Base-by-base conservation (phyloP, 2,888 invertebrate genomes). In the Phasia obesa region DNA sequence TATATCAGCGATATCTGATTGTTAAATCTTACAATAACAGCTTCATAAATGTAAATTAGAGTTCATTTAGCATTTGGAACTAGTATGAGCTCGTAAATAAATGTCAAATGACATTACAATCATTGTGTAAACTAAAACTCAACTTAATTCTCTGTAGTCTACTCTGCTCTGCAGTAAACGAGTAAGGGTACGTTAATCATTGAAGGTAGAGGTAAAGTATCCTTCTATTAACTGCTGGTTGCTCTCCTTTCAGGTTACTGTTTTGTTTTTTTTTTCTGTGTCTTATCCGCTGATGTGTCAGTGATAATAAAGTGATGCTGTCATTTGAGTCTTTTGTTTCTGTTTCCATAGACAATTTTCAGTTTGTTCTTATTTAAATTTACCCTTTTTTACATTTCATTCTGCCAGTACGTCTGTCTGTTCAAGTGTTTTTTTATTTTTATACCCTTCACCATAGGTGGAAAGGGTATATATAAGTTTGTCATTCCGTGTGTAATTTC, bases 11-110 rank as follows among this genome's bases (percentile, higher is more conserved):
- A 71, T 83, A 74, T 78, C 79, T 62, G 74, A 42, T 81, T 57
- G 67, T 65, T 35, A 23, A 57, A 76, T 81, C 82, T 81, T 80
- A 83, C 80, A 85, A 85, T 86, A 89, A 90, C 90, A 89, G 89
- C 89, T 90, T 89, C 88, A 89, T 89, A 89, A 90, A 89, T 89
- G 89, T 90, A 89, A 90, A 89, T 89, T 89, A 90, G 89, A 89
- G 87, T 88, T 89, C 89, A 88, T 90, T 89, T 89, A 88, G 90
- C 88, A 87, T 86, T 87, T 87, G 86, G 85, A 87, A 86, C 86
- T 87, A n/a, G n/a, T n/a, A 88, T 87, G 88, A 86, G 88, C 89
- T 90, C 89, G 90, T 89, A 89, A 89, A 89, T 90, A 89, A 90
- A 90, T 88, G 90, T 89, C 89, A 88, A 89, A 87, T 89, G 89